Conservation (phyloP, 2,113 vertebrate genomes). For the Rhinopomastus cyanomelas region DNA sequence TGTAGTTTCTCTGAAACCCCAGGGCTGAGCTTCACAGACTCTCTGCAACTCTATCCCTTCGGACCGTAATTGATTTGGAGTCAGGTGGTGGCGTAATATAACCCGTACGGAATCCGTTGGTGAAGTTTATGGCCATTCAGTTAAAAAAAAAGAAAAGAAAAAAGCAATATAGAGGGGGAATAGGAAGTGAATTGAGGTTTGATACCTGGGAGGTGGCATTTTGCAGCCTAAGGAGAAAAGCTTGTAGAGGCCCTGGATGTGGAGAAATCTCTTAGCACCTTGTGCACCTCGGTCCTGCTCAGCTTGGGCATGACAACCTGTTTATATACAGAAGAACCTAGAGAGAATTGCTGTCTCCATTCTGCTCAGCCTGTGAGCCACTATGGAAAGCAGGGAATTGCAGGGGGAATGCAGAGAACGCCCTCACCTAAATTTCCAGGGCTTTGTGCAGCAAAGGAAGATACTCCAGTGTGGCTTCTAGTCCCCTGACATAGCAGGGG, state of each 20-base stretch:
- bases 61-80: conserved; percentile 66
- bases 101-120: conserved; percentile 50
- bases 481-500: background rate
- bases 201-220: background rate
- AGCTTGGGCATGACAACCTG: background rate
- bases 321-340: background rate
- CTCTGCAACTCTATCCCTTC: conserved; percentile 61
- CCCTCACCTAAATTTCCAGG: background rate
- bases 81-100: conserved; percentile 67
- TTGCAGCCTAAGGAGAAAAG: background rate
- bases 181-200: conserved; percentile 3
- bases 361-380: background rate
- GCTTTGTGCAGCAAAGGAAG: background rate
- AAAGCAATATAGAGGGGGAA: background rate
- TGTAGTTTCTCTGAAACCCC: conserved; percentile 60
- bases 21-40: conserved; percentile 57
- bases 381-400: background rate
- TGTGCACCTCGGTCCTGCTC: background rate
- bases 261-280: background rate
- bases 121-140: conserved; percentile 63
- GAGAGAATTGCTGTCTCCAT: background rate
- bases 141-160: background rate
- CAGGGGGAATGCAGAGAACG: background rate
- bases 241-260: background rate
- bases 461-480: background rate